Conservation (phyloP, 64 coral and sea anemone genomes). For the Dendrophyllia cribrosa region DNA sequence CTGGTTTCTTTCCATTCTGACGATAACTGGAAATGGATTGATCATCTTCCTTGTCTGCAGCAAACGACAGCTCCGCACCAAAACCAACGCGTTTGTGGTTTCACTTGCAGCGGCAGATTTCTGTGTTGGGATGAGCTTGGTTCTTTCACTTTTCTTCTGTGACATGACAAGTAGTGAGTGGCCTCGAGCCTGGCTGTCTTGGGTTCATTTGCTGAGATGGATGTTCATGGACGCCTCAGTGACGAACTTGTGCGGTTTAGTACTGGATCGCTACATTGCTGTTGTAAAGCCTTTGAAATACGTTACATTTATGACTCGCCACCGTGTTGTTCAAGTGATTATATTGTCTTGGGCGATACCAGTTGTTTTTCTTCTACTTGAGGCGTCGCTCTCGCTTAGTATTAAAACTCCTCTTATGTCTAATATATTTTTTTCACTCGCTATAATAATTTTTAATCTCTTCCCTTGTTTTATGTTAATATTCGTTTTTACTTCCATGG, state of each 20-base stretch:
- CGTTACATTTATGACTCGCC: background rate
- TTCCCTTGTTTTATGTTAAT: no score
- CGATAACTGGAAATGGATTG: no score
- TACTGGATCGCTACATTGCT: constrained; percentile 9
- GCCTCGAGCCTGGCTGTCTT: background rate
- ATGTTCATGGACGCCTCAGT: background rate
- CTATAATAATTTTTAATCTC: no score
- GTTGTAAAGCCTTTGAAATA: constrained; percentile 7
- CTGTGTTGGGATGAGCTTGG: background rate
- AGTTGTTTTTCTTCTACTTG: background rate
- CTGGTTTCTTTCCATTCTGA: no score
- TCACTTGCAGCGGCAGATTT: background rate
- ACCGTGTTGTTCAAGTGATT: background rate
- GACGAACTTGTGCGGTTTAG: constrained; percentile 2
- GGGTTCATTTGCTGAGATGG: background rate
- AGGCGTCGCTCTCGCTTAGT: no score
- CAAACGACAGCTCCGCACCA: constrained; percentile 10
- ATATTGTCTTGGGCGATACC: background rate
- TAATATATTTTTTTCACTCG: no score
- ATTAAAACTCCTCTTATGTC: no score
- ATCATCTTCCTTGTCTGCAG: background rate
- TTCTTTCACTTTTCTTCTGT: background rate
- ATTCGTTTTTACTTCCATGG: no score
- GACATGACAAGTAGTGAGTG: background rate
- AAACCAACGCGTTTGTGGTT: constrained; percentile 4